Evolutionary conservation across 2,113 vertebrate species (phyloP).

Genomic region (Herpetotheres cachinnans): DNA sequence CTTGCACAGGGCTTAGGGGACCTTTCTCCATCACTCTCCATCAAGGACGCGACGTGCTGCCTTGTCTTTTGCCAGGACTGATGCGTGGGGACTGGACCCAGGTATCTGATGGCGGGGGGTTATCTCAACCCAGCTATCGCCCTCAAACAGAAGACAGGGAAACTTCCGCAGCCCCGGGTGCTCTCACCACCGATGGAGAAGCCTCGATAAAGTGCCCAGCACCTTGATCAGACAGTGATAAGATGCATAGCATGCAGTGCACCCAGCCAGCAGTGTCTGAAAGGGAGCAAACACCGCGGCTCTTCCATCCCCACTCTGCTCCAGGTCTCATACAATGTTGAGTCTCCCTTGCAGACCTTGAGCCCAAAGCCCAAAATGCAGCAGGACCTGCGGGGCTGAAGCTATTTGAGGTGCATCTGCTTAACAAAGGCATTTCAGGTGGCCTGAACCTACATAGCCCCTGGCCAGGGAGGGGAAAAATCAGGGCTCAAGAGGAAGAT

Average conservation of each 20-base stretch:
- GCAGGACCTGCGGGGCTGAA: background rate
- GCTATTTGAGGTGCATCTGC: background rate
- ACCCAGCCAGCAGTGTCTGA: accelerated
- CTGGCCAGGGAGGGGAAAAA: background rate
- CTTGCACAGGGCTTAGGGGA: background rate
- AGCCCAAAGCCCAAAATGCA: background rate
- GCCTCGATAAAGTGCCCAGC: background rate
- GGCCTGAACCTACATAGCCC: background rate
- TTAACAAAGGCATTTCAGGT: background rate
- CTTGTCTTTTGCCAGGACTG: accelerated
- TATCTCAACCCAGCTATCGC: background rate
- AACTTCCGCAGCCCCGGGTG: background rate
- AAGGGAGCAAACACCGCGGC: accelerated
- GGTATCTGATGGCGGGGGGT: background rate
- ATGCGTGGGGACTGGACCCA: accelerated
- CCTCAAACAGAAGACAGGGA: background rate
- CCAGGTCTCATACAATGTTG: accelerated
- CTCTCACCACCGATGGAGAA: background rate
- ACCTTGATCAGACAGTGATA: background rate
- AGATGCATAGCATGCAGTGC: background rate
- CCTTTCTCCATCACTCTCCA: background rate
- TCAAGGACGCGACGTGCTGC: background rate
- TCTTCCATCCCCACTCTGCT: background rate
- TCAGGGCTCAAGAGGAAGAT: background rate
- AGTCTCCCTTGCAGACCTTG: no score